phyloP scores from a whole-genome alignment of 2,797 vertebrate species.

The Mastacembelus armatus region DNA sequence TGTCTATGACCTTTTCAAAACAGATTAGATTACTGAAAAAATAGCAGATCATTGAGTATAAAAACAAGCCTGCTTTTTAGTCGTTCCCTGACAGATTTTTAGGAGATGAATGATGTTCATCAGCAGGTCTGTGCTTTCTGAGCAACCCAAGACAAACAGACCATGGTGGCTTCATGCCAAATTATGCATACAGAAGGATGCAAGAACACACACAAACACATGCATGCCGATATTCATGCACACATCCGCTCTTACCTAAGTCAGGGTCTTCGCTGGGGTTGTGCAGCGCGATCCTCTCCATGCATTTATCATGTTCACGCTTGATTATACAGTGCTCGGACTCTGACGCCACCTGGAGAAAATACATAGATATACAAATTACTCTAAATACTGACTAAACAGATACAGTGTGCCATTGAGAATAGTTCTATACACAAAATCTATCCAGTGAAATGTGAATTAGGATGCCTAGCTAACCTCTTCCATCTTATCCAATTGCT shows the following conservation, averaged over 20 bases:
- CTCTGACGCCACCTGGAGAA: slow-evolving; percentile 82
- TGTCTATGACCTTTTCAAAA: slow-evolving; percentile 39
- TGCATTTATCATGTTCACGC: slow-evolving; percentile 91
- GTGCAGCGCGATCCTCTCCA: slow-evolving; percentile 85
- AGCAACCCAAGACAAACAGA: slow-evolving; percentile 20
- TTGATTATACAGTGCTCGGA: slow-evolving; percentile 90
- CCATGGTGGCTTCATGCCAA: not conserved
- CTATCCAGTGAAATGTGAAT: too few relatives aligned
- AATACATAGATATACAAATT: slow-evolving; percentile 36
- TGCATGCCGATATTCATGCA: not conserved
- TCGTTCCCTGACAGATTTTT: slow-evolving; percentile 16
- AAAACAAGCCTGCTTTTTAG: slow-evolving; percentile 18
- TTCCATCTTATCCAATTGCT: too few relatives aligned
- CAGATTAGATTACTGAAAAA: slow-evolving; percentile 26
- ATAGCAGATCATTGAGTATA: not conserved
- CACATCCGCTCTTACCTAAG: slow-evolving; percentile 64
- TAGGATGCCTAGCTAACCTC: too few relatives aligned
- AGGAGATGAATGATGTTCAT: slow-evolving; percentile 26
- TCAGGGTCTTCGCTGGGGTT: slow-evolving; percentile 66
- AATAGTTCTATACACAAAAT: not conserved
- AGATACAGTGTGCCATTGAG: not conserved
- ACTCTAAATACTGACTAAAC: not conserved
- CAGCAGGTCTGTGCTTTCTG: slow-evolving; percentile 13
- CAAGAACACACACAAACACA: slow-evolving; percentile 5
- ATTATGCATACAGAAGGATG: slow-evolving; percentile 14